These are phyloP conservation scores for Liodrosophila aerea DNA, from an alignment of 2,888 invertebrate species.

Conservation along the genomic window DNA sequence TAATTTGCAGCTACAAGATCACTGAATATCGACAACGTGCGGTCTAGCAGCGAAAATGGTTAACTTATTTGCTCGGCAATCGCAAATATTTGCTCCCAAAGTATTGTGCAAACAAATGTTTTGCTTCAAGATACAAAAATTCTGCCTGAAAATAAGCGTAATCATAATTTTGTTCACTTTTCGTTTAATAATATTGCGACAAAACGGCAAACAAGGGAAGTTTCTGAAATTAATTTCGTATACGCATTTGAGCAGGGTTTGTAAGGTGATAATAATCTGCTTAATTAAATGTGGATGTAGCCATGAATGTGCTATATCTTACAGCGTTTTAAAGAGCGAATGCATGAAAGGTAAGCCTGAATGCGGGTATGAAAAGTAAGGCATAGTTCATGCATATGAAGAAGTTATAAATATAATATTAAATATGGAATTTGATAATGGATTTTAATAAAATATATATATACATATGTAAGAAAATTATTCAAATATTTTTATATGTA, in stretches of 20 bases:
- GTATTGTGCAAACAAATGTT: slow-evolving; percentile 57
- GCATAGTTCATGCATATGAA: too few relatives aligned
- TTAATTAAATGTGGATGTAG: too few relatives aligned
- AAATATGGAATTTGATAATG: neutral
- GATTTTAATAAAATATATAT: too few relatives aligned
- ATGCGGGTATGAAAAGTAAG: too few relatives aligned
- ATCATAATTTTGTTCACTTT: slow-evolving; percentile 14
- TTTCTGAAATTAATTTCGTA: slow-evolving; percentile 5
- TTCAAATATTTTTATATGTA: too few relatives aligned
- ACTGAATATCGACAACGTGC: slow-evolving; percentile 57
- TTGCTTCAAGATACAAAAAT: slow-evolving; percentile 39
- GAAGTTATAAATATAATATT: too few relatives aligned
- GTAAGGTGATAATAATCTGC: too few relatives aligned
- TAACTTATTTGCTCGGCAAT: slow-evolving; percentile 57
- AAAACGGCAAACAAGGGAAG: slow-evolving; percentile 18
- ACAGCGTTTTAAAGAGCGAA: too few relatives aligned
- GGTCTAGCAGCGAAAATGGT: slow-evolving; percentile 25
- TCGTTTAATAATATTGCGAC: slow-evolving; percentile 19
- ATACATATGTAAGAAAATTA: too few relatives aligned
- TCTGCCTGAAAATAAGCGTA: slow-evolving; percentile 6
- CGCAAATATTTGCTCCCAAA: slow-evolving; percentile 65
- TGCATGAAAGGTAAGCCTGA: too few relatives aligned
- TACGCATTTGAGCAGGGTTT: too few relatives aligned
- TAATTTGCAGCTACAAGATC: slow-evolving; percentile 75
- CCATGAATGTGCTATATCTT: too few relatives aligned